Evolutionary conservation across 1,140 invertebrate species (phyloP), one percentile per base, ranked within the genome.

Genomic region (Drosophila funebris): DNA sequence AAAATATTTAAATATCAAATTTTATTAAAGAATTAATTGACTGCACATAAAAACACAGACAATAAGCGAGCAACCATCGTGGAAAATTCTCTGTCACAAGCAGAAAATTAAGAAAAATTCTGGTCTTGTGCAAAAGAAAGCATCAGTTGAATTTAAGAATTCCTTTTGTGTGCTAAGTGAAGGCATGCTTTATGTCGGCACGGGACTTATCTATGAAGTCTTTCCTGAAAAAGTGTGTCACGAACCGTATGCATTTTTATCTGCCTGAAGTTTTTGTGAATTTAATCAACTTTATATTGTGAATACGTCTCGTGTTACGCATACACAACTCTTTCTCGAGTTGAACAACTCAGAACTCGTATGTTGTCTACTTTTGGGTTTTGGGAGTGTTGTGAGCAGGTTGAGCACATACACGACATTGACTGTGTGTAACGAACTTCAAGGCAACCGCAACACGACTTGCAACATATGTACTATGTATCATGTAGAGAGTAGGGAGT

Each of bases 381-480:
- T n/a, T 31, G 33, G 39, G 14, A 53, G 52, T 53, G 56, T 58
- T 61, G 18, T 66, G 70, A 24, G 36, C 43, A 37, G 48, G 70
- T 58, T 61, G 13, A 36, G 58, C 73, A 69, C 33, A 4, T n/a
- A 69, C 57, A 69, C 11, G 58, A 71, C 46, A 61, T 71, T 44
- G 57, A 71, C 46, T 67, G 76, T 44, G 57, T 72, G 79, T 79
- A 79, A 75, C 71, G 72, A 75, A 80, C 71, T 80, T 80, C 50
- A 71, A 80, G 57, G 76, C 71, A 79, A 54, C 77, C 77, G 33
- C 76, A 61, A 50, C 44, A 67, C 48, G 60, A 78, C 57, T 36
- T 27, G 58, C 64, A 78, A 37, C 77, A 79, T 79, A 75, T 79
- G 71, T 71, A 58, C 33, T 3, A 44, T 31, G 11, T 11, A 27